These are phyloP conservation scores for Diadema setosum DNA, from an alignment of 35 echinoderm and acorn worm species.

Conservation along the genomic window DNA sequence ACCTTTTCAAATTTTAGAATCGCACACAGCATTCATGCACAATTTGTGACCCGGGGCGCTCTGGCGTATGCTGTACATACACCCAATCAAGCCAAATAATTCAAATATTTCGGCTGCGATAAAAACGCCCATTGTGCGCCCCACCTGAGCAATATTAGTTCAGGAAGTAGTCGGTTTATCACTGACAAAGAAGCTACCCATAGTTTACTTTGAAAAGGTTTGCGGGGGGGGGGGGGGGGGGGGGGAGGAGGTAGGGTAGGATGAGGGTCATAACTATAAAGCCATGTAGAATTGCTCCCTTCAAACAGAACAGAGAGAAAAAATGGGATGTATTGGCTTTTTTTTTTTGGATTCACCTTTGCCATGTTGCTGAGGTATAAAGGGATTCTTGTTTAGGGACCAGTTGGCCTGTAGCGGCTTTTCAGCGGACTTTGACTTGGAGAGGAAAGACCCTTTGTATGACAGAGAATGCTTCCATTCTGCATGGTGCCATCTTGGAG, in stretches of 20 bases:
- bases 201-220: neutral
- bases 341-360: neutral
- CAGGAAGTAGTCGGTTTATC: slow-evolving; percentile 5
- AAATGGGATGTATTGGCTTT: neutral
- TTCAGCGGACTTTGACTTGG: neutral
- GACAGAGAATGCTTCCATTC: too few species aligned
- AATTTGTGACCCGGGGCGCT: neutral
- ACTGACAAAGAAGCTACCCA: neutral
- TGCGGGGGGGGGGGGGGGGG: neutral
- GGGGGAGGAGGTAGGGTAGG: neutral
- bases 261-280: neutral
- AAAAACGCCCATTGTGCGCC: neutral
- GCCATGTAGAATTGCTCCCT: too few species aligned
- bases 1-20: neutral
- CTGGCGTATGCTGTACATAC: neutral
- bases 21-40: neutral
- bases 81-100: slow-evolving; percentile 18
- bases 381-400: neutral
- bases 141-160: neutral
- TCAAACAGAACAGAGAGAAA: neutral
- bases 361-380: neutral
- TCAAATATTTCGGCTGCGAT: neutral
- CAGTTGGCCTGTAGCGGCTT: neutral
- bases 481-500: too few species aligned
- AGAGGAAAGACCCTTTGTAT: neutral